Conservation (phyloP, 2,888 invertebrate species). For the Ophraella communa region DNA sequence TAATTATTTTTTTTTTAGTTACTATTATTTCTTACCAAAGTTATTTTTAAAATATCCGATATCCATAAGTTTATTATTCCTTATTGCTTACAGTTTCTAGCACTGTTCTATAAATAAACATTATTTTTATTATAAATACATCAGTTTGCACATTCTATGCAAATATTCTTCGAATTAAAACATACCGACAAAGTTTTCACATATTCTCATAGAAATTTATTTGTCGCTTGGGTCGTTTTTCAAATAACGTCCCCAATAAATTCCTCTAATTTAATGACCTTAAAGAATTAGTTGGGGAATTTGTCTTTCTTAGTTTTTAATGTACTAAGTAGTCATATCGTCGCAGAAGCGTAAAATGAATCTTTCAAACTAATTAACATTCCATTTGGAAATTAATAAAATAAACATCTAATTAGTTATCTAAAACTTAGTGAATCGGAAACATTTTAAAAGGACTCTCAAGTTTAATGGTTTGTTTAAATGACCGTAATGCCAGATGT, state of each 20-base stretch:
- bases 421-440: neutral
- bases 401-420: neutral
- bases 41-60: no score
- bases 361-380: neutral
- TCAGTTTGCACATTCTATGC: neutral
- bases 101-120: no score
- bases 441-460: neutral
- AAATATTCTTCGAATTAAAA: neutral
- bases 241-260: no score
- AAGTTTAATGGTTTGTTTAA: neutral
- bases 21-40: no score
- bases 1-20: no score
- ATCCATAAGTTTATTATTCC: no score
- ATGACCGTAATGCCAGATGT: neutral
- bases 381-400: neutral
- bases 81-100: no score
- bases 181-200: neutral
- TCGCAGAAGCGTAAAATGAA: neutral
- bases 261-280: neutral
- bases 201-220: neutral
- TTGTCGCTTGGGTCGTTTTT: neutral
- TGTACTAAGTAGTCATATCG: neutral
- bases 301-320: neutral
- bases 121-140: no score
- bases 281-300: neutral